These are phyloP conservation scores for Microcebus jonahi DNA, from an alignment of 2,113 vertebrate species.

Conservation along the genomic window DNA sequence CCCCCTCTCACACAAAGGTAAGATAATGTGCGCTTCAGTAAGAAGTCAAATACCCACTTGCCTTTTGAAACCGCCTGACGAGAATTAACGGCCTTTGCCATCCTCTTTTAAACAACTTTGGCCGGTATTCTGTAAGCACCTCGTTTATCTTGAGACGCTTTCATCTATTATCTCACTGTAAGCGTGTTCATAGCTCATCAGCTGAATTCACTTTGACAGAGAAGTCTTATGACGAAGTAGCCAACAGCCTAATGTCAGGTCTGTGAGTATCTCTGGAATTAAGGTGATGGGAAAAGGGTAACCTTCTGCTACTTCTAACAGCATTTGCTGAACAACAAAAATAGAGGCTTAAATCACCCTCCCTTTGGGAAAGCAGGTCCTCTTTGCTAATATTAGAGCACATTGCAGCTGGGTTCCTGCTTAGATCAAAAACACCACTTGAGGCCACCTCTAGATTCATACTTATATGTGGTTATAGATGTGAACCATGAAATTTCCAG, in stretches of 20 bases:
- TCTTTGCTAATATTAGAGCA: conserved; percentile 37
- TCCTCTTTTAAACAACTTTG: conserved; percentile 86
- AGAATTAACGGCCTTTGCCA: conserved; percentile 86
- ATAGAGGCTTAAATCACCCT: conserved; percentile 71
- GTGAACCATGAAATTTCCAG: neutral
- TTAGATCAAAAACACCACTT: conserved; percentile 52
- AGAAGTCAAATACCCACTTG: conserved; percentile 82
- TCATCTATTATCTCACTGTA: conserved; percentile 88
- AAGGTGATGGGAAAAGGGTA: conserved; percentile 86
- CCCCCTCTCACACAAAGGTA: conserved; percentile 79
- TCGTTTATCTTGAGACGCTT: conserved; percentile 88
- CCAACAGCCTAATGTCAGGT: conserved; percentile 77
- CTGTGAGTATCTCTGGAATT: conserved; percentile 78
- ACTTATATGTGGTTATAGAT: neutral
- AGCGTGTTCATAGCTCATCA: conserved; percentile 85
- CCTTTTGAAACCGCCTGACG: conserved; percentile 85
- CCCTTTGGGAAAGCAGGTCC: neutral
- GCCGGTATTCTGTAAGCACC: conserved; percentile 86
- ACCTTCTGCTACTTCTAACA: conserved; percentile 81
- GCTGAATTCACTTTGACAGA: conserved; percentile 85
- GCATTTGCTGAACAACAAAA: conserved; percentile 75
- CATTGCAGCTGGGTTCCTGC: neutral
- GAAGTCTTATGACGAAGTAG: conserved; percentile 84
- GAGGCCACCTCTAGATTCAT: neutral
- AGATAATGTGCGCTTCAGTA: conserved; percentile 83